Evolutionary conservation across 2,888 invertebrate species (phyloP), one percentile per base, ranked within the genome.

Genomic region (Drosophila engyochracea): DNA sequence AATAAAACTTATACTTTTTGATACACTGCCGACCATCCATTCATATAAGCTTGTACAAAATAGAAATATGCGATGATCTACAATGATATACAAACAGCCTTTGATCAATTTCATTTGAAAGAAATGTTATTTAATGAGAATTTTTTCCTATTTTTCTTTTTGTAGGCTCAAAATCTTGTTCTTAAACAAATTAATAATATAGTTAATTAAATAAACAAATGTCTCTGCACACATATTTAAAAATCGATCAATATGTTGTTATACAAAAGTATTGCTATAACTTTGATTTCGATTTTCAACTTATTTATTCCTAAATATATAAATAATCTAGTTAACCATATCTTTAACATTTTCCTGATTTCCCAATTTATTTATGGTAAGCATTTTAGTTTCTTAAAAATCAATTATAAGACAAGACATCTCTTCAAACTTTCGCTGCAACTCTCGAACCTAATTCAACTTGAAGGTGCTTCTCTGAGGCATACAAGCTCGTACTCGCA

Each of bases 1-100:
- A 85, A 90, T 90, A 89, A 89, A 89, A 89, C 76, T 81, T 79
- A 89, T 89, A 86, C 83, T 72, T 87, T 87, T 82, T 86, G 89
- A 89, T 89, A 83, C 81, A 81, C 76, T 76, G 69, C 76, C 68
- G 55, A 35, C 60, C 49, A 25, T 35, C 63, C 22, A 75, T 57
- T 61, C 25, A 39, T 25, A 62, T 62, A 39, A 41, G 25, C 47
- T 47, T 2, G 4, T 37, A 70, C 28, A 28, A 44, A 39, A 61
- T 22, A 22, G 47, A 47, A 64, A 74, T 67, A 72, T 69, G 74
- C 67, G 74, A 68, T 76, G 61, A 62, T 66, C 66, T 35, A 65
- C 66, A 35, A 14, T 68, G 14, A 35, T 35, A 35, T 52, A 70
- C 69, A 59, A 44, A 22, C 35, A 65, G 69, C 70, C 87, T 85